Evolutionary conservation across 2,113 vertebrate genomes (phyloP).

Genomic region (Otocyon megalotis): DNA sequence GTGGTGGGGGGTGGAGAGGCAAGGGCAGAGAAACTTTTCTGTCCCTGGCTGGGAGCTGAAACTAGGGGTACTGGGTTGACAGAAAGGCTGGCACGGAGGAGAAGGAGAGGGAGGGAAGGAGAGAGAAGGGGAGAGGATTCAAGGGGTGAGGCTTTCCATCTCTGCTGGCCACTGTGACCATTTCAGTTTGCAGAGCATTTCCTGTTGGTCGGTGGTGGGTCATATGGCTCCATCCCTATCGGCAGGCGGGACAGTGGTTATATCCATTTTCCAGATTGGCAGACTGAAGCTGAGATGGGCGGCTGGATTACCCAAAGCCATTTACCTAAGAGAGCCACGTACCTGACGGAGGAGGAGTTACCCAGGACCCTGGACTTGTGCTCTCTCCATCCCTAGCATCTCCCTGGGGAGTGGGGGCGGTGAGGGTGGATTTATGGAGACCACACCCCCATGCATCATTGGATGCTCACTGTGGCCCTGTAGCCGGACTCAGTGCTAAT

Average conservation of each 20-base stretch:
- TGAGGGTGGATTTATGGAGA: neutral
- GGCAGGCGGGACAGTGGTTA: neutral
- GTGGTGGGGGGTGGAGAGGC: neutral
- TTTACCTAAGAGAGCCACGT: neutral
- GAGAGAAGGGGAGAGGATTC: neutral
- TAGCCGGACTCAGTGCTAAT: neutral
- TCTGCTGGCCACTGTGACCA: accelerated
- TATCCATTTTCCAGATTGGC: neutral
- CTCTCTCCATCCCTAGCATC: neutral
- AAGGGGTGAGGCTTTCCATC: neutral
- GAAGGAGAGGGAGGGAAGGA: neutral
- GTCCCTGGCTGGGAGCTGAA: neutral
- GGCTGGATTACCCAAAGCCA: accelerated
- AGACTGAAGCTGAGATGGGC: neutral
- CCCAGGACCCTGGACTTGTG: neutral
- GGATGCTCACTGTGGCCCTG: neutral
- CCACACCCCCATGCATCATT: no score
- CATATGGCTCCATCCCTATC: neutral
- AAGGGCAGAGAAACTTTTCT: neutral
- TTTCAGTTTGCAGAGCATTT: neutral
- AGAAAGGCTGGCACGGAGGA: neutral
- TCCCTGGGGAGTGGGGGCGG: neutral
- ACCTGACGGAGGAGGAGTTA: neutral
- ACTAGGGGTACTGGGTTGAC: neutral
- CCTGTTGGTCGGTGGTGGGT: neutral